Percentiles rank a stretch among this genome's conserved stretches.
These are phyloP conservation scores for Propithecus coquereli DNA, from an alignment of 2,113 vertebrate species.

Conservation along the genomic window DNA sequence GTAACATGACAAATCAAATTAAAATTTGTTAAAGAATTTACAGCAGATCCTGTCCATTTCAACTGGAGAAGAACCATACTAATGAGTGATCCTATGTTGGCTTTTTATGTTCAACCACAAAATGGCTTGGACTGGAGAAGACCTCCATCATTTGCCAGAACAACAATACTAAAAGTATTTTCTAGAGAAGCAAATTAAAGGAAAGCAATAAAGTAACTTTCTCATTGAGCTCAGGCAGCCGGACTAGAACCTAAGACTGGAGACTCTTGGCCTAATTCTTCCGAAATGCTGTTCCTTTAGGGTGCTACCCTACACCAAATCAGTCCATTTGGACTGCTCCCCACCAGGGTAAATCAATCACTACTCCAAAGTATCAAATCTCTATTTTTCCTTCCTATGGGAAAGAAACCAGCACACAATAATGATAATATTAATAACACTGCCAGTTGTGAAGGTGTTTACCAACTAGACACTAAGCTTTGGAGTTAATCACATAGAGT, in stretches of 20 bases:
- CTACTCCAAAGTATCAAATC: not conserved
- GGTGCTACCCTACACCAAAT: not conserved
- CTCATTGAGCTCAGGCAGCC: not conserved
- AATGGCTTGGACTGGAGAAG: not conserved
- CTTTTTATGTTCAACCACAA: not conserved
- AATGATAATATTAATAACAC: not conserved
- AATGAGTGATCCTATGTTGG: not conserved
- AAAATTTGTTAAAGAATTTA: not conserved
- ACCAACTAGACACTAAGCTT: not conserved
- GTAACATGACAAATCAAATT: not conserved
- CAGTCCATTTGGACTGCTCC: not conserved
- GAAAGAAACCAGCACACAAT: not conserved
- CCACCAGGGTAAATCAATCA: not conserved
- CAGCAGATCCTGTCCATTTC: not conserved
- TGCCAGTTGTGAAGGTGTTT: not conserved
- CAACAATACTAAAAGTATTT: not conserved
- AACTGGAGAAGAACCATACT: not conserved
- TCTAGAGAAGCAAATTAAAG: constrained; percentile 2
- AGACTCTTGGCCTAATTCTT: not conserved
- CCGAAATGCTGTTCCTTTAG: not conserved
- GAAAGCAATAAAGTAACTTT: not conserved
- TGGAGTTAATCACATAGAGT: not conserved
- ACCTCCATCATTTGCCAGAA: not conserved
- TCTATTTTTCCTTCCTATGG: not conserved
- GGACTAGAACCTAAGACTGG: not conserved